A percentile compares a stretch with the other conserved stretches of the same genome.
These are phyloP conservation scores for Bombus picipes DNA, from an alignment of 1,140 invertebrate species.

Conservation along the genomic window DNA sequence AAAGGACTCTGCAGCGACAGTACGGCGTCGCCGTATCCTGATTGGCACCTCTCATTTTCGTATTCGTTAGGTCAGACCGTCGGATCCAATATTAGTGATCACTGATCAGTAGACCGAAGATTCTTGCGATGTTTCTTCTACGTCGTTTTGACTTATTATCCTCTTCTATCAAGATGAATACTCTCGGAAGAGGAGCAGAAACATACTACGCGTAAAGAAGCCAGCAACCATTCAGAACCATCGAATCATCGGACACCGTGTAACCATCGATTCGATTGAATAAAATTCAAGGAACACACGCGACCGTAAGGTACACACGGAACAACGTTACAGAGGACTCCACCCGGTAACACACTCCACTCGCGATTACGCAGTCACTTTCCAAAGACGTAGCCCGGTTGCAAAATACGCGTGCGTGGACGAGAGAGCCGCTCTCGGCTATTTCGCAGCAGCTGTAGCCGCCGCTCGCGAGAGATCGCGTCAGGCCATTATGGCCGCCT, in stretches of 20 bases:
- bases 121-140: neutral
- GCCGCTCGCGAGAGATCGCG: constrained; percentile 72
- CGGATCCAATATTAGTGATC: too few relatives aligned
- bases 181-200: neutral
- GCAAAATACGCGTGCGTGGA: constrained; percentile 64
- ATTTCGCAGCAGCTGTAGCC: constrained; percentile 79
- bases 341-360: constrained; percentile 54
- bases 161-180: neutral
- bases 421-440: constrained; percentile 64
- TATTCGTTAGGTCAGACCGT: neutral
- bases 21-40: constrained; percentile 90
- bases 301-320: constrained; percentile 14
- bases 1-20: constrained; percentile 98
- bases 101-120: neutral
- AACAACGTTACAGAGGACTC: constrained; percentile 45
- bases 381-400: constrained; percentile 63
- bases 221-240: neutral
- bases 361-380: constrained; percentile 66
- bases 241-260: constrained; percentile 12
- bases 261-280: neutral
- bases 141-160: neutral
- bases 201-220: neutral
- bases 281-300: neutral
- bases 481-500: constrained; percentile 80
- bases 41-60: constrained; percentile 78